Evolutionary conservation across 2,113 vertebrate genomes (phyloP), one percentile per base, ranked within the genome.

Genomic region (Rana temporaria): DNA sequence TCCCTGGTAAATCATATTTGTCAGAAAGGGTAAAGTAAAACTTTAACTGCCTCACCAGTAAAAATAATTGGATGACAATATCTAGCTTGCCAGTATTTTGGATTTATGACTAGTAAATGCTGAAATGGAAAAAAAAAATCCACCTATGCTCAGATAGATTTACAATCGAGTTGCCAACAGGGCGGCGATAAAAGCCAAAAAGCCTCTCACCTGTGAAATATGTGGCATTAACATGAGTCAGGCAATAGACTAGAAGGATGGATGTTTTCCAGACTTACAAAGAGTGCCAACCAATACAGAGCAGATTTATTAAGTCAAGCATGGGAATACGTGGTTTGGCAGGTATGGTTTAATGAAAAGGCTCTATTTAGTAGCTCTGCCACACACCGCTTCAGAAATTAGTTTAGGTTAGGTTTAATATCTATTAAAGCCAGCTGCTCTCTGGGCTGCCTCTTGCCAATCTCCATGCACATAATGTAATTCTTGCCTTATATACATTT

Each of bases 371-470:
- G 71, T 38, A 38, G 18, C 71, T n/a, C 32, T 59, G 71, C 71
- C 56, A 22, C 71, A 74, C 30, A 53, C n/a, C 30, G 17, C 22
- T 55, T 56, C 16, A 57, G 16, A 72, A 26, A 70, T 24, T 14
- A 48, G 68, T n/a, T n/a, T n/a, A n/a, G n/a, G n/a, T 9, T 57
- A 30, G 18, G 53, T 20, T 9, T 32, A 73, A 55, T 57, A 18
- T 74, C 18, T 59, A 60, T 60, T 74, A 34, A 74, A 60, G 32
- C 53, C 71, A 74, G 55, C 71, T 74, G 71, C 56, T 59, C 11
- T 60, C 26, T 15, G 32, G 26, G 3, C 71, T 24, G 12, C 20
- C 34, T 38, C 7, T 63, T 63, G 59, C 59, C 19, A 20, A 7
- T 57, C 24, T 19, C n/a, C 1, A 19, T 56, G 20, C 48, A 71